These are phyloP conservation scores for Archips xylosteana DNA, from an alignment of 2,888 invertebrate genomes.

Conservation along the genomic window DNA sequence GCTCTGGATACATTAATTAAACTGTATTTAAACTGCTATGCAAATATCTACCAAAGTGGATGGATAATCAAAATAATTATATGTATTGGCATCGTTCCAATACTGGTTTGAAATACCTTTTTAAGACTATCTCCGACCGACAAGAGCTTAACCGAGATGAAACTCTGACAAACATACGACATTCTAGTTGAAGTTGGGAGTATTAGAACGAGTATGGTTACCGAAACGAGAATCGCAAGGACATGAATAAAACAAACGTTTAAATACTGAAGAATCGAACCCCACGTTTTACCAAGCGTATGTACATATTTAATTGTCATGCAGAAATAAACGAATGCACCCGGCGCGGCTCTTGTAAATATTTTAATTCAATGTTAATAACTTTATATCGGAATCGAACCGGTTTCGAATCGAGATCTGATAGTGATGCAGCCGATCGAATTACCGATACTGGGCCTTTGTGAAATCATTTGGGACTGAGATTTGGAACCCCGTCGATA, in stretches of 20 bases:
- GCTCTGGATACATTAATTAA: conserved; percentile 39
- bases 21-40: conserved; percentile 31
- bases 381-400: conserved; percentile 72
- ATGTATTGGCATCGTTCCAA: conserved; percentile 29
- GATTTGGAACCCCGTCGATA: conserved; percentile 41
- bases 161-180: conserved; percentile 10
- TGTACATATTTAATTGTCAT: conserved; percentile 76
- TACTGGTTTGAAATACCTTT: conserved; percentile 37
- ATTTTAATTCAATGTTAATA: conserved; percentile 78
- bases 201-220: conserved; percentile 52
- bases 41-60: conserved; percentile 38
- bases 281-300: conserved; percentile 58
- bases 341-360: conserved; percentile 68
- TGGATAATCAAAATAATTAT: conserved; percentile 27
- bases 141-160: conserved; percentile 24
- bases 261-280: conserved; percentile 64
- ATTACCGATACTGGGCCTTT: conserved; percentile 58
- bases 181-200: conserved; percentile 16
- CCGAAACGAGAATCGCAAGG: conserved; percentile 77
- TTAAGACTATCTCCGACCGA: conserved; percentile 18
- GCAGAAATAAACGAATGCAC: conserved; percentile 73
- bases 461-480: conserved; percentile 36
- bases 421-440: conserved; percentile 60
- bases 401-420: conserved; percentile 52
- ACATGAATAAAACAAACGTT: conserved; percentile 74